Conservation (phyloP, 2,888 invertebrate genomes). For the Chorisops tibialis region DNA sequence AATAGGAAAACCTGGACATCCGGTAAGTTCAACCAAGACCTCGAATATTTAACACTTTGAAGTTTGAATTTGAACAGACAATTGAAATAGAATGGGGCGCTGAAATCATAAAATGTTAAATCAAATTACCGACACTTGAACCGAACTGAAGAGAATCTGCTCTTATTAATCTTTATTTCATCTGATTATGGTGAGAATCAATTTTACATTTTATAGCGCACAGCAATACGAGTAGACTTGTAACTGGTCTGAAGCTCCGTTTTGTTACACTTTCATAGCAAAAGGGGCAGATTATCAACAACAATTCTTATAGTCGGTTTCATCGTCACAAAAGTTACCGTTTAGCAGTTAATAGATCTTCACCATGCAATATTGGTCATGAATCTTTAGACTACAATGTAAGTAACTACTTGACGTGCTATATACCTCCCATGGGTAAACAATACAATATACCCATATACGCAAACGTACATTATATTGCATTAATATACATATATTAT, state of each 20-base stretch:
- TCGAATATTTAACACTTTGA: not conserved
- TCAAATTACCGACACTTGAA: conserved; percentile 32
- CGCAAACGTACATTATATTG: no score
- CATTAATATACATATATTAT: no score
- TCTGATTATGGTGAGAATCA: conserved; percentile 34
- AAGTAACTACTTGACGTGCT: no score
- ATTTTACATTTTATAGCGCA: conserved; percentile 14
- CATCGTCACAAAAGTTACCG: not conserved
- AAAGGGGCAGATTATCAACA: conserved; percentile 10
- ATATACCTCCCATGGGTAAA: no score
- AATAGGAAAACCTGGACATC: conserved; percentile 51
- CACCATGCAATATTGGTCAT: no score
- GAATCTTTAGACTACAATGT: no score
- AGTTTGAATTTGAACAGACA: conserved; percentile 5
- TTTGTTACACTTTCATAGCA: no score
- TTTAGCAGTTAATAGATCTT: no score
- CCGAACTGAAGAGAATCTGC: conserved; percentile 11
- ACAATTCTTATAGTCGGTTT: conserved; percentile 22
- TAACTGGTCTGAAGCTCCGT: no score
- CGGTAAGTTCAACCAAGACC: conserved; percentile 43
- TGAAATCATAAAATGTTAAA: conserved; percentile 24
- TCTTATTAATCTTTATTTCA: conserved; percentile 34
- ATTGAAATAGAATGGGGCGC: conserved; percentile 22
- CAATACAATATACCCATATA: no score
- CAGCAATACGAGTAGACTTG: not conserved